Evolutionary conservation across 1,140 invertebrate species (phyloP), one percentile per base, ranked within the genome.

Genomic region (Drosophila nasuta): DNA sequence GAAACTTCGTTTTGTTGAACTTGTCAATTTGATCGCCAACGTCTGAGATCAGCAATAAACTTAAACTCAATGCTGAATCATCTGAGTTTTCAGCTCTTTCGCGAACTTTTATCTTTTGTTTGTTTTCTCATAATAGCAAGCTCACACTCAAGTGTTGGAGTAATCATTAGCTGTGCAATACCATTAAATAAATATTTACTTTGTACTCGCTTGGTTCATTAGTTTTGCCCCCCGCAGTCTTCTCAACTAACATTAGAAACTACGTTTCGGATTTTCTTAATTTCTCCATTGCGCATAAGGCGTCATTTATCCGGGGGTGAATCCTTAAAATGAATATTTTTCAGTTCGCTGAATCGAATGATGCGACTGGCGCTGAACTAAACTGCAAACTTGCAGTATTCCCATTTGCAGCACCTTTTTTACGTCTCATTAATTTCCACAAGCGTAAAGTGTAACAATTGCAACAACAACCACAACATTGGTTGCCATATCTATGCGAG

Each of bases 341-440:
- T 8, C 83, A 87, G 83, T 57, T 87, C 82, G 77, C 77, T 87
- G 83, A 75, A 75, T 88, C 80, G 80, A 80, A 88, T 87, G 76
- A 87, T 87, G 82, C 67, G 66, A 63, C 75, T 60, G 67, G 38
- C 57, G 28, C 38, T 30, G 13, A 63, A 64, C 66, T 68, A 74
- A 82, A 57, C 69, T 77, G 77, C 70, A 62, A 77, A 79, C 62
- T 79, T 82, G 59, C 68, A 70, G 13, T 13, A 28, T 57, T 60
- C 30, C 67, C 67, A 59, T 74, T 64, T 63, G 65, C 62, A 66
- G 65, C 79, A 87, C 82, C 83, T 82, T 87, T 87, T 83, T 77
- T 66, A 81, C 83, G 77, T 81, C 77, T 87, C 83, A 87, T 87
- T 88, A 88, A 87, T 75, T 87, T 83, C 54, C 73, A 83, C 70